A percentile compares a stretch with the other conserved stretches of the same genome.
phyloP scores from a whole-genome alignment of 2,888 invertebrate genomes.

The Polylopha cassiicola region DNA sequence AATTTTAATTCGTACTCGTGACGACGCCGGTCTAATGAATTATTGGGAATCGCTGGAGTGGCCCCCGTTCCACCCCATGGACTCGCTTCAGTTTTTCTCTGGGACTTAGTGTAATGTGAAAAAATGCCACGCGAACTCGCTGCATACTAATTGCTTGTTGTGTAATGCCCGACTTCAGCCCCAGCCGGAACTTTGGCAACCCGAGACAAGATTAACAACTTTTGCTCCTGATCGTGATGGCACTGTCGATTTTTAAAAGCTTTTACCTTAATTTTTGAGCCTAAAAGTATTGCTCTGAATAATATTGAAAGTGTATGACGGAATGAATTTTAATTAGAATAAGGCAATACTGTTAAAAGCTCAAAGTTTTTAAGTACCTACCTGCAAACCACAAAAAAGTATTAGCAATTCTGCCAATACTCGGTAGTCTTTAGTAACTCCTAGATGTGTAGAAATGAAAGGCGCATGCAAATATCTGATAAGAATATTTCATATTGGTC shows the following conservation, averaged over 20 bases:
- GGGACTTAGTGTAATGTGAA: slow-evolving; percentile 74
- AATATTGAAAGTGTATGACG: slow-evolving; percentile 41
- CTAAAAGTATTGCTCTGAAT: slow-evolving; percentile 26
- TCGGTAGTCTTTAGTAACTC: too few relatives aligned
- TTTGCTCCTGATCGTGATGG: slow-evolving; percentile 67
- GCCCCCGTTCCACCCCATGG: slow-evolving; percentile 47
- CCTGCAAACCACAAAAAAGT: too few relatives aligned
- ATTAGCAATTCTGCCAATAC: too few relatives aligned
- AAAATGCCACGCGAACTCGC: slow-evolving; percentile 68
- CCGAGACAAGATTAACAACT: slow-evolving; percentile 70
- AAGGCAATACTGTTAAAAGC: too few relatives aligned
- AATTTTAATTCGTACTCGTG: slow-evolving; percentile 76
- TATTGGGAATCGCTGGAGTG: slow-evolving; percentile 71
- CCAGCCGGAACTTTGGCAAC: slow-evolving; percentile 55
- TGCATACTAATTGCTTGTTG: slow-evolving; percentile 76
- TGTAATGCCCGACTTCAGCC: slow-evolving; percentile 62
- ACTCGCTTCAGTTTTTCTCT: slow-evolving; percentile 67
- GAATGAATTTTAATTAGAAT: slow-evolving; percentile 38
- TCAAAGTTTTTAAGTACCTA: too few relatives aligned
- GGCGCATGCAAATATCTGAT: slow-evolving; percentile 48
- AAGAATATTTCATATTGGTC: slow-evolving; percentile 6
- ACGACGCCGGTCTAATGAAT: slow-evolving; percentile 72
- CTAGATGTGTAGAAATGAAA: slow-evolving; percentile 45
- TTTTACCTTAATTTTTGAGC: slow-evolving; percentile 45
- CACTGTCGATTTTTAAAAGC: slow-evolving; percentile 54